phyloP scores from a whole-genome alignment of 2,888 invertebrate species.

The Tiliacea aurago region DNA sequence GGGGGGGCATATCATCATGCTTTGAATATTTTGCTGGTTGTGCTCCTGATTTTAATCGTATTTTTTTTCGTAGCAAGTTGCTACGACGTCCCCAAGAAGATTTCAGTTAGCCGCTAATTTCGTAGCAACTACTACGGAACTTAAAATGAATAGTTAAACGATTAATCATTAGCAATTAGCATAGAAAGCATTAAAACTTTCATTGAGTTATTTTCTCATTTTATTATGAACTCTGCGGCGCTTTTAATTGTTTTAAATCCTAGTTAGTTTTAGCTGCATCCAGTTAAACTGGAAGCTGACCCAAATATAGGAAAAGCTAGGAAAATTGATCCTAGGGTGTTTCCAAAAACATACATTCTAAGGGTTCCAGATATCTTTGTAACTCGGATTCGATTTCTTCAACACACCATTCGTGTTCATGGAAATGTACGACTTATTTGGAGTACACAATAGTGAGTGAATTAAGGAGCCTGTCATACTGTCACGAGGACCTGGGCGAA shows the following conservation, averaged over 20 bases:
- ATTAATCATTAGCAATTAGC: background rate
- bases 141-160: too few relatives aligned
- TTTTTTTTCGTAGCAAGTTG: background rate
- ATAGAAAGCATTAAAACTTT: background rate
- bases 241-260: too few relatives aligned
- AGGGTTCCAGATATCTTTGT: background rate
- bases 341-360: background rate
- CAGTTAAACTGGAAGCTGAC: too few relatives aligned
- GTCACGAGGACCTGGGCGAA: constrained; percentile 41
- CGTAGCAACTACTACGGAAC: constrained; percentile 6
- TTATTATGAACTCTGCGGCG: background rate
- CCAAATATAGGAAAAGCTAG: too few relatives aligned
- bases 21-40: background rate
- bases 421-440: constrained; percentile 38
- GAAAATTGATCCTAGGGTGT: background rate
- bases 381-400: background rate
- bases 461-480: constrained; percentile 43
- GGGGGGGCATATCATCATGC: too few relatives aligned
- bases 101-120: background rate
- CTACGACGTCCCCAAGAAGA: background rate
- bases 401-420: constrained; percentile 23
- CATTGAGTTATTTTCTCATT: too few relatives aligned
- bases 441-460: constrained; percentile 49
- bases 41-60: background rate
- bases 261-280: background rate